phyloP scores from a whole-genome alignment of 2,113 vertebrate genomes.

The Okapia johnstoni region DNA sequence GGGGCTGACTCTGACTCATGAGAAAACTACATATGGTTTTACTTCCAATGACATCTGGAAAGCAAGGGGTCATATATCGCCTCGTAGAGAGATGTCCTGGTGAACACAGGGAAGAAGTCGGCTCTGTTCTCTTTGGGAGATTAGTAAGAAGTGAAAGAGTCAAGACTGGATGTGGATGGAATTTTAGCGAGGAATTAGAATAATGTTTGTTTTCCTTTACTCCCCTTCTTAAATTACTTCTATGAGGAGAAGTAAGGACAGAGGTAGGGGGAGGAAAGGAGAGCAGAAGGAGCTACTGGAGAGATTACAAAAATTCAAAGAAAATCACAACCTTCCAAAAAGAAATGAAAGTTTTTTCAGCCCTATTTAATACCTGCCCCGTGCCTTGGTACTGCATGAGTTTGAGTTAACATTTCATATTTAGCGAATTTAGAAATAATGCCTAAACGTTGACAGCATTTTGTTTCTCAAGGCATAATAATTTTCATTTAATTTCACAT shows the following conservation, averaged over 20 bases:
- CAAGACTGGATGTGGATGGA: not conserved
- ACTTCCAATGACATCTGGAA: constrained; percentile 41
- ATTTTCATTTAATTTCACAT: not conserved
- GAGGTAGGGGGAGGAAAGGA: not conserved
- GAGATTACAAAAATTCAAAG: not conserved
- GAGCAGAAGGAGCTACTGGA: not conserved
- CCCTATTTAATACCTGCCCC: not conserved
- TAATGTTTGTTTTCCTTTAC: not conserved
- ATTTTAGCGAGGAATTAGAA: constrained; percentile 17
- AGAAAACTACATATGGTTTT: constrained; percentile 40
- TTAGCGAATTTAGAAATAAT: not conserved
- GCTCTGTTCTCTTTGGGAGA: not conserved
- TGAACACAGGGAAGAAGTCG: not conserved
- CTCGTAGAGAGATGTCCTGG: not conserved
- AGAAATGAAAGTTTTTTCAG: not conserved
- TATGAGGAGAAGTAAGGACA: not conserved
- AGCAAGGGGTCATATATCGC: not conserved
- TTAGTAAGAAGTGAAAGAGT: not conserved
- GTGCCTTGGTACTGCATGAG: not conserved
- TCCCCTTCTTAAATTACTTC: not conserved
- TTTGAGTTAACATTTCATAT: not conserved
- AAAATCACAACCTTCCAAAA: not conserved
- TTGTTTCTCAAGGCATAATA: not conserved
- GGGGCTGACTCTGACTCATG: not conserved
- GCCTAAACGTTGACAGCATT: not conserved